Base-by-base conservation (phyloP, 2,888 invertebrate genomes). In the Pseudococcus longispinus region DNA sequence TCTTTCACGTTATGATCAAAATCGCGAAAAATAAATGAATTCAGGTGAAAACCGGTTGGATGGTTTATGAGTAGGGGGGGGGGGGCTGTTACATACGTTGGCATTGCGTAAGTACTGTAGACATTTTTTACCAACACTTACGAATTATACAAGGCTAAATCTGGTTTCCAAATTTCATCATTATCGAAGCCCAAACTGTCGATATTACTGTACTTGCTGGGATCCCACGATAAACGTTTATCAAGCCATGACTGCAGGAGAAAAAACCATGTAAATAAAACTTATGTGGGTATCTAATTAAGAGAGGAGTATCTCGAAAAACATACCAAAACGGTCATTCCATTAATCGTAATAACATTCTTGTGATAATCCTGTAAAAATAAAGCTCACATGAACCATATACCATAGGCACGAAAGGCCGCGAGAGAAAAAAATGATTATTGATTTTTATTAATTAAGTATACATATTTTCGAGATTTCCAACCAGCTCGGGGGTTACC, bases 111-210 rank as follows among this genome's bases (percentile, higher is more conserved):
- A 37, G n/a, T n/a, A n/a, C n/a, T n/a, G 8, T 37, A 32, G 2
- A 32, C 32, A 37, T 37, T 37, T n/a, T 55, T 55, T n/a, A n/a
- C 0, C n/a, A 18, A 23, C 18, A 80, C 77, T 80, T 42, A 80
- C 77, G 37, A 20, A 42, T 80, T 80, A 80, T 80, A 80, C 20
- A 80, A 20, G 9, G 77, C 77, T 20, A 80, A 37, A 42, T 80
- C 77, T 9, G 77, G 77, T 42, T 80, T 80, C 77, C 77, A 80
- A 80, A 80, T 80, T 80, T 80, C 77, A 5, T 80, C 37, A 42
- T 80, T 80, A 42, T 80, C 77, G 4, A 80, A 80, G 11, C 77
- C 29, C 18, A 80, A 6, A 42, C 23, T 80, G 20, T 80, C 42
- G 11, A 80, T 80, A 42, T 80, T 42, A 42, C 26, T 20, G 20